Base-by-base conservation (phyloP, 2,888 invertebrate genomes). In the Zaprionus bogoriensis region DNA sequence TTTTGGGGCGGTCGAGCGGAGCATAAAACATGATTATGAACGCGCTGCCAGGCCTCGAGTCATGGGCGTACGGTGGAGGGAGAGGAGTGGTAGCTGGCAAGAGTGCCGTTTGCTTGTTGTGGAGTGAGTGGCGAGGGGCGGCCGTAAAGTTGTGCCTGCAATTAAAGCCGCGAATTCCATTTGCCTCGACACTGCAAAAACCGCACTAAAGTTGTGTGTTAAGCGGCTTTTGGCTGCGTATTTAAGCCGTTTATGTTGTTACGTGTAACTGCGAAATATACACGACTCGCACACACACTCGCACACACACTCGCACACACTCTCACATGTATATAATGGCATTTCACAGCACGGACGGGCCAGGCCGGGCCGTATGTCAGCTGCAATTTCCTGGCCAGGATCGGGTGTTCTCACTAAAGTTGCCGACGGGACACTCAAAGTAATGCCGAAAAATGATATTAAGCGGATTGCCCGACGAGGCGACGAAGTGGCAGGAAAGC, bases 401-500 rank as follows among this genome's bases (percentile, higher is more conserved):
- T 61, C 67, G 45, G 20, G 36, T 47, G 47, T 41, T 55, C 27
- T 46, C 38, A 48, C 32, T 36, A 25, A 42, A 51, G 38, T 51
- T 58, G 57, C 50, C 50, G 32, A 54, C 58, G 67, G 28, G 50
- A 65, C 66, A 69, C 80, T 79, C 68, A 58, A 71, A 81, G 76
- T 82, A 85, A 82, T 84, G 73, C 85, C 82, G 45, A 82, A 79
- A 81, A 82, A 84, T 82, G 67, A 77, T 84, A 79, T 82, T 82
- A 82, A 84, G 82, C 82, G 79, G 82, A 84, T 84, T 82, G 67
- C 47, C 45, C 53, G 57, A 30, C 61, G 42, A 61, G 57, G 47
- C 46, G 45, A 51, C 46, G 45, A 20, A 46, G 20, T 39, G 32
- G 22, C 38, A 39, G 14, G 38, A 12, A 46, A 25, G n/a, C 4